Evolutionary conservation across 2,888 invertebrate genomes (phyloP), one percentile per base, ranked within the genome.

Genomic region (Standfussiana lucernea): DNA sequence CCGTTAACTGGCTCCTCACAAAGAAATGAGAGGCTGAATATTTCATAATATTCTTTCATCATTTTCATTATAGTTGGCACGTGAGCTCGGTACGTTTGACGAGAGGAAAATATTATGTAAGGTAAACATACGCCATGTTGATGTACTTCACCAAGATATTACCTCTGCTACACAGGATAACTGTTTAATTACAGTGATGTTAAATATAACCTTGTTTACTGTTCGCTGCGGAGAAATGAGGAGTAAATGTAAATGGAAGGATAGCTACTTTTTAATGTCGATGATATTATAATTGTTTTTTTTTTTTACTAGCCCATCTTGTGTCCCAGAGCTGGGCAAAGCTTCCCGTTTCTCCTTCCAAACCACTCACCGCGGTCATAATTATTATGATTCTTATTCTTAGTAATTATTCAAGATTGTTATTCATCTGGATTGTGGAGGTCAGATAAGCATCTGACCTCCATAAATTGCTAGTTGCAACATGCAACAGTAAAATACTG

Each of bases 11-110:
- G 18, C 21, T 50, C 13, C 28, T 47, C 35, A 37, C 40, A 59
- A 28, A 72, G 28, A 73, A 59, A 72, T 71, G 56, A 72, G 56
- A 40, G 2, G 37, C 35, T 40, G 64, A 71, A 78, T 78, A 42
- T 72, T 72, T 69, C 24, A 79, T 66, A 45, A 59, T 32, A 42
- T 35, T 59, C 35, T 80, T 65, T 80, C 74, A 73, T 80, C 7
- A 50, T 50, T 50, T 59, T 65, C 62, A 50, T 59, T 18, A 59
- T 24, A 45, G 40, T 24, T 21, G 37, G 42, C 18, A 45, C 13
- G 24, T 61, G 42, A 35, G 45, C 77, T 37, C 53, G 18, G 35
- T n/a, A 4, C 2, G 24, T 50, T 37, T 45, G 42, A 67, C 35
- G 37, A 56, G 11, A 73, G 42, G 1, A 59, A 73, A 45, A 45